These are phyloP conservation scores for Baccha elongata DNA, from an alignment of 2,888 invertebrate species.

Conservation along the genomic window DNA sequence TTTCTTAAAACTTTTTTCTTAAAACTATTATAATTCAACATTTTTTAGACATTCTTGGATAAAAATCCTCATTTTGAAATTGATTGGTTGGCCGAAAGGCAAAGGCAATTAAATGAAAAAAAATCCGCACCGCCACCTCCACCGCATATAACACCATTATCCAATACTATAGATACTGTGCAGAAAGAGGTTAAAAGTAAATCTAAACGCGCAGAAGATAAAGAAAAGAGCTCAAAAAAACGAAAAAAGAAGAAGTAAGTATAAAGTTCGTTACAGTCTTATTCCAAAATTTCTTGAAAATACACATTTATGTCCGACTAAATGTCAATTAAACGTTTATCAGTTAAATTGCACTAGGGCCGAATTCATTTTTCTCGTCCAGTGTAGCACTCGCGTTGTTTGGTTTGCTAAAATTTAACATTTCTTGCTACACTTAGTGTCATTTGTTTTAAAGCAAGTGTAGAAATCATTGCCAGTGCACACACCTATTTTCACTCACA, in stretches of 20 bases:
- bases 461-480: too few relatives aligned
- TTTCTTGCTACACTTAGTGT: too few relatives aligned
- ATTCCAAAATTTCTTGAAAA: not conserved
- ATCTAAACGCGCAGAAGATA: slow-evolving; percentile 79
- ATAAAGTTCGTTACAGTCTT: too few relatives aligned
- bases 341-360: too few relatives aligned
- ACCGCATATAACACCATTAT: slow-evolving; percentile 76
- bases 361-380: too few relatives aligned
- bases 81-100: slow-evolving; percentile 92
- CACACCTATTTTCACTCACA: too few relatives aligned
- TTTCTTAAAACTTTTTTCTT: not conserved
- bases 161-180: slow-evolving; percentile 75
- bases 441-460: too few relatives aligned
- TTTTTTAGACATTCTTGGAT: slow-evolving; percentile 88
- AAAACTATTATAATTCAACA: not conserved
- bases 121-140: slow-evolving; percentile 78
- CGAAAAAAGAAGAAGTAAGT: slow-evolving; percentile 85
- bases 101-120: slow-evolving; percentile 86
- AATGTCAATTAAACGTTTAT: too few relatives aligned
- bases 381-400: too few relatives aligned
- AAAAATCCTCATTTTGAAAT: slow-evolving; percentile 94
- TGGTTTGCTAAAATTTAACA: too few relatives aligned
- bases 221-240: slow-evolving; percentile 83
- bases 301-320: not conserved
- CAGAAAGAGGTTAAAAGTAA: slow-evolving; percentile 82